Base-by-base conservation (phyloP, 2,113 vertebrate genomes). In the Herpailurus yagouaroundi region DNA sequence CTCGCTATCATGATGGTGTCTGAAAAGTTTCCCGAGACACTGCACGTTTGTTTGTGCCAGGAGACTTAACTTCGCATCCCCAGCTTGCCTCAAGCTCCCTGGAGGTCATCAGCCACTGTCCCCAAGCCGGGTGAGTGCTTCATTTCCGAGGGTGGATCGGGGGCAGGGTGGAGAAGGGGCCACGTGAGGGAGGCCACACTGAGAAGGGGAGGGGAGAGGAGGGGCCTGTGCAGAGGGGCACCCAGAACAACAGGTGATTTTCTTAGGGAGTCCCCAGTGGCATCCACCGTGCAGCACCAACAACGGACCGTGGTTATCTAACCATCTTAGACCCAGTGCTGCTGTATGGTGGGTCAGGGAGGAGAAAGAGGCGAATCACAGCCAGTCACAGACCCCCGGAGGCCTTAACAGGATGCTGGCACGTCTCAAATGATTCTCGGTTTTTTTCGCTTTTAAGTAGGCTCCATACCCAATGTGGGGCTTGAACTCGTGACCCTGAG, bases 1-100 rank as follows among this genome's bases (percentile, higher is more conserved):
- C 29, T 0, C 12, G 38, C 12, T 8, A 0, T 21, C 27, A 0
- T 0, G 2, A 64, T 0, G 27, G 88, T 1, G 11, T 45, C 4
- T 23, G 15, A 25, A 27, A 63, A 63, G 63, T 16, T n/a, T 27
- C 81, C 19, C 7, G 9, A 10, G 0, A 41, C 5, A 2, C 1
- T 4, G 9, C 31, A 2, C 0, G 6, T 4, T 4, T 63, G 41
- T 10, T 16, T 66, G 45, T 27, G 4, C 18, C 3, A 3, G 71
- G 27, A 79, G 64, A 41, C 1, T 23, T 2, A 7, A 11, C 11
- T 77, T 7, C 25, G n/a, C 41, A 18, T 33, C 66, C 48, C 25
- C 2, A 4, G 18, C 31, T 64, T 16, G 15, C 50, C 80, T 71
- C 9, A 10, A 36, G 76, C 27, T 21, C 25, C 73, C 77, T 13